Base-by-base conservation (phyloP, 2,113 vertebrate genomes). In the Silurus glanis region DNA sequence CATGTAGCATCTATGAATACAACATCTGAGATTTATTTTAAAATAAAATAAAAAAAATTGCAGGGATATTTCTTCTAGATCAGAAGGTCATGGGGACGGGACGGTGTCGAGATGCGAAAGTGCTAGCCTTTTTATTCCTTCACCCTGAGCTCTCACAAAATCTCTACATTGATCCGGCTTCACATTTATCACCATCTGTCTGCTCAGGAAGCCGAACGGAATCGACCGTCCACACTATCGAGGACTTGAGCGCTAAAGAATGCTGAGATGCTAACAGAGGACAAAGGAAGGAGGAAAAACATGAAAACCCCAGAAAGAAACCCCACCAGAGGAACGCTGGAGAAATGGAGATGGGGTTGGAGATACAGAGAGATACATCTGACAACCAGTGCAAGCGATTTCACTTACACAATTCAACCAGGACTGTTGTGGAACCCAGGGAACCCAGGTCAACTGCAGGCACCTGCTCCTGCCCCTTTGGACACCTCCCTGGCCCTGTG, bases 361-460 rank as follows among this genome's bases (percentile, higher is more conserved):
- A 75, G 62, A 86, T 72, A 80, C 67, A 85, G 66, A 82, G 71
- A 83, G 55, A 81, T 83, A 91, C 83, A 87, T 89, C 92, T 88
- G 91, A 92, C 93, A 92, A 88, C 85, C 88, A 76, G 87, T 88
- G 85, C 90, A 92, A 92, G 89, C 93, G 90, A 92, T 90, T 93
- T 93, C 89, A 82, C 58, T 66, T 66, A 91, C 90, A 94, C 93
- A 94, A 94, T 91, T 75, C 92, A 72, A 0, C 76, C 82, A 86
- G 69, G 62, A 53, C 55, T 23, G 51, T 80, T 74, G 79, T 86
- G 86, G 45, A 92, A 91, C 93, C 89, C 91, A 92, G 92, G 93
- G 37, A 37, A 37, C 37, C 64, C 86, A 90, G 91, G 92, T 93
- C 91, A 95, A 90, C 37, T 37, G 37, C 37, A 37, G 92, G 90